Base-by-base conservation (phyloP, 2,888 invertebrate species). In the Cheilosia scutellata region DNA sequence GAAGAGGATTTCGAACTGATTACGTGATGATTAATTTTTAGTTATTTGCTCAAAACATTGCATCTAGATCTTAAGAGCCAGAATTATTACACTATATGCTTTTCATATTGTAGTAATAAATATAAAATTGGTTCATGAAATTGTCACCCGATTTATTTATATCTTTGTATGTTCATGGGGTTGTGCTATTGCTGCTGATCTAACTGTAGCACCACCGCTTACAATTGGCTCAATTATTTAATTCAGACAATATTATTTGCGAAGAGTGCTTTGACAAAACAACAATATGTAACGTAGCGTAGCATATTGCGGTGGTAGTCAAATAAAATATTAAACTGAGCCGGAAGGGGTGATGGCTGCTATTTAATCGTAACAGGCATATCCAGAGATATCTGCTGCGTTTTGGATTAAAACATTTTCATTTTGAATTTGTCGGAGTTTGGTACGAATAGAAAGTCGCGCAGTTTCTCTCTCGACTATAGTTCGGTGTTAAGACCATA, bases 1-100 rank as follows among this genome's bases (percentile, higher is more conserved):
- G 96, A 77, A 94, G 97, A 90, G 97, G 97, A 57, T 98, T 98
- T 93, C 97, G 97, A 92, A 97, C 97, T 76, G 97, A 98, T 92
- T 97, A 92, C 88, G 91, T 92, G 49, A 92, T 92, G 92, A 90
- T 92, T 80, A 92, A 92, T 87, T 92, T 92, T 89, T 92, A 89
- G 89, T 58, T 29, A 66, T 44, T 62, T 49, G 4, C 37, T 16
- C 9, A 53, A 11, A n/a, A 33, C 20, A 27, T 74, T 72, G 44
- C 49, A 68, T 77, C 29, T 78, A 63, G 44, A 62, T 33, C 29
- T 57, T 62, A 77, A 82, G 62, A 82, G 51, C 20, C 33, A 65
- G 42, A 82, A 66, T 77, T 80, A 80, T 77, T 80, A 80, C 63
- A 82, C n/a, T 57, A 29, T 76, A 66, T 80, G 58, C 27, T 86